Evolutionary conservation across 2,888 invertebrate genomes (phyloP).

Genomic region (Epinotia nisella): DNA sequence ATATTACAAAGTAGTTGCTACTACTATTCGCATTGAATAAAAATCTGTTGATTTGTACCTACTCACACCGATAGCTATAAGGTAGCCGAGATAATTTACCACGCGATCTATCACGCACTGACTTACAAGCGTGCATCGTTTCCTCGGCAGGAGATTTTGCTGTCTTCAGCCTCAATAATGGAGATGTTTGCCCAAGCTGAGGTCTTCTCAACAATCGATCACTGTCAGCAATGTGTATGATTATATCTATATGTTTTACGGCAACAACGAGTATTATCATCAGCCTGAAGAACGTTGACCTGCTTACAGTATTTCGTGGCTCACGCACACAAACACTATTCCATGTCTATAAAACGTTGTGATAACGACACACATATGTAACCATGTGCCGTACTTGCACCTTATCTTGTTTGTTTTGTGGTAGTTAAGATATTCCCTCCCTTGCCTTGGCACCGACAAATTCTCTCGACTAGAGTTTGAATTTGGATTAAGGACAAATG

Average conservation of each 20-base stretch:
- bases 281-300: constrained; percentile 70
- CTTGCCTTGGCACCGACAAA: constrained; percentile 26
- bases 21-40: not conserved
- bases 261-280: constrained; percentile 67
- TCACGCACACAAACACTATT: constrained; percentile 64
- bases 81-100: constrained; percentile 35
- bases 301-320: constrained; percentile 67
- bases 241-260: constrained; percentile 27
- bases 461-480: constrained; percentile 8
- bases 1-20: not conserved
- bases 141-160: constrained; percentile 60
- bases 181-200: constrained; percentile 76
- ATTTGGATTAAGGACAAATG: not conserved
- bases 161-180: constrained; percentile 61
- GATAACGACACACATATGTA: constrained; percentile 67
- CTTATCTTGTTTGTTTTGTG: constrained; percentile 75
- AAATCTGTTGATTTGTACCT: not conserved
- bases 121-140: constrained; percentile 41
- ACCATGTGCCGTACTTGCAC: constrained; percentile 52
- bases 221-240: constrained; percentile 70
- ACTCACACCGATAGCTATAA: not conserved
- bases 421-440: constrained; percentile 55
- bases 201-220: constrained; percentile 79
- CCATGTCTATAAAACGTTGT: constrained; percentile 59
- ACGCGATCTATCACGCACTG: constrained; percentile 40